Conservation (phyloP, 2,113 vertebrate genomes). For the Psittacara wagleri region DNA sequence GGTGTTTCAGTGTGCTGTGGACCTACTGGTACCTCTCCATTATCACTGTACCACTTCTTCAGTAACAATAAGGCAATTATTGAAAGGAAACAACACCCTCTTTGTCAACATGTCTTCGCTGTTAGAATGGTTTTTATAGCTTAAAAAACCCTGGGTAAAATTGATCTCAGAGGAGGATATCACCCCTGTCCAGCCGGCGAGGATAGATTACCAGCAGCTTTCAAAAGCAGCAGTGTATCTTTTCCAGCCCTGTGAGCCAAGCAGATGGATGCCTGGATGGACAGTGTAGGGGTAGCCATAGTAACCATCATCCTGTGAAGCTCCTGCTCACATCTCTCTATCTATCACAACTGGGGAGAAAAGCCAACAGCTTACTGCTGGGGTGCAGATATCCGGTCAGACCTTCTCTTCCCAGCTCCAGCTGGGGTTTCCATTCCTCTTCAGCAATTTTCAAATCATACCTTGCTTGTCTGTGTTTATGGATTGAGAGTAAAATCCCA, state of each 20-base stretch:
- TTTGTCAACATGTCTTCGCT: background rate
- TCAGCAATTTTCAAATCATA: background rate
- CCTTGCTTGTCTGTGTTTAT: background rate
- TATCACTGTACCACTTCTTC: background rate
- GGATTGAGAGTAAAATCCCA: background rate
- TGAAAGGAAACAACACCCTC: background rate
- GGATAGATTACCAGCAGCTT: slow-evolving; percentile 73
- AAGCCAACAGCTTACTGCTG: slow-evolving; percentile 21
- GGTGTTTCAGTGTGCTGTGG: background rate
- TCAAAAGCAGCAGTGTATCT: slow-evolving; percentile 73
- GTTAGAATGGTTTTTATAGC: slow-evolving; percentile 10
- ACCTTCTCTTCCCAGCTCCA: background rate
- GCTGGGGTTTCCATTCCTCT: background rate
- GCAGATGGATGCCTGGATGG: slow-evolving; percentile 76
- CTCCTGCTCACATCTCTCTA: slow-evolving; percentile 47
- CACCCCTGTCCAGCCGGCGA: slow-evolving; percentile 10
- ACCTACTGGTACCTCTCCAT: slow-evolving; percentile 16
- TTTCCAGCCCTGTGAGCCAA: slow-evolving; percentile 70
- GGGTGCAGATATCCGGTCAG: background rate
- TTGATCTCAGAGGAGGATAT: slow-evolving; percentile 46
- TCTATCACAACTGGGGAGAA: slow-evolving; percentile 57
- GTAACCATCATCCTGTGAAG: slow-evolving; percentile 74
- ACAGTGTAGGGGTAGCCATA: slow-evolving; percentile 73
- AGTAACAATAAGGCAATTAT: background rate
- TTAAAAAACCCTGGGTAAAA: slow-evolving; percentile 35